Evolutionary conservation across 2,113 vertebrate species (phyloP), one percentile per base, ranked within the genome.

Genomic region (Etheostoma spectabile): DNA sequence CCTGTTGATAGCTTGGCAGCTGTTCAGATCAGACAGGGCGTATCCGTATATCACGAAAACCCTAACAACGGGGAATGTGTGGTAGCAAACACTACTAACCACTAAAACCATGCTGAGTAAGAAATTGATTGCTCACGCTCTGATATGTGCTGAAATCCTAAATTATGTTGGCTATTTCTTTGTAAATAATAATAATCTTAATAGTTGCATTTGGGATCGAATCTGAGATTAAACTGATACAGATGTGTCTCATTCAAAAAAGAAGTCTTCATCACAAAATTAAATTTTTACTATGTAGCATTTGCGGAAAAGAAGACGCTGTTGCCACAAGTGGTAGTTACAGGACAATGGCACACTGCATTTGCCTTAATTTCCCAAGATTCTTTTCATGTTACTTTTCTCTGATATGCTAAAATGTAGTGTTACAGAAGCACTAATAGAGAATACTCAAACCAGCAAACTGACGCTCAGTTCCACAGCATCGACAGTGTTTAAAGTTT

Each of bases 1-100:
- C 56, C 22, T 79, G 88, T 88, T 90, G 84, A 91, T 83, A 78
- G n/a, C 62, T 76, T 88, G 84, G 80, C 82, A 84, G 72, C 74
- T 80, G 67, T 83, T 79, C 86, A 82, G 66, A 87, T 90, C 77
- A 73, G 56, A 74, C 83, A 77, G 86, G 77, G 83, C 24, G 77
- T 89, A 70, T 87, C 82, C 80, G 21, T 69, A 33, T 35, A 76
- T 14, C 79, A 53, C 57, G 21, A 55, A 87, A 88, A 52, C 15
- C 62, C 73, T 33, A 74, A 72, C 42, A 80, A 66, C 51, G 19
- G 42, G 69, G 74, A 88, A 83, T 80, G 86, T 79, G 77, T 86
- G 72, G 74, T 65, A 49, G 79, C 76, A 71, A 80, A 80, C 77
- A 82, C 72, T 45, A 77, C 38, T 42, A 73, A 82, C 59, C 65